Base-by-base conservation (phyloP, 2,888 invertebrate genomes). In the Buathra laborator region DNA sequence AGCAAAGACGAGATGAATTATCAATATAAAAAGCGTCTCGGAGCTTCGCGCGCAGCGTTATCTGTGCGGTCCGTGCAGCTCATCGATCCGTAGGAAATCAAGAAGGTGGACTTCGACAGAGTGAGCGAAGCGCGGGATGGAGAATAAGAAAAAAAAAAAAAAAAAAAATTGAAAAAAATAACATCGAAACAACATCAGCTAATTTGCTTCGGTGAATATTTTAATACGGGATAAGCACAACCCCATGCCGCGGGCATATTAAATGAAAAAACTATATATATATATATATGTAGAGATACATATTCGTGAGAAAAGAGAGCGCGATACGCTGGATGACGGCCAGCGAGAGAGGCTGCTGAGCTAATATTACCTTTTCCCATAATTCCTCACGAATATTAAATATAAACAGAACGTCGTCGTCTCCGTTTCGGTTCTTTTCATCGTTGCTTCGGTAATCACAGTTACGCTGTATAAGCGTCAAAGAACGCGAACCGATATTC, bases 281-380 rank as follows among this genome's bases (percentile, higher is more conserved):
- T 46, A 68, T 75, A 51, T 37, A 44, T 44, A 44, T 48, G 29
- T 53, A 37, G 7, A 44, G 14, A 44, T 48, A 72, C 43, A 43
- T 56, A 19, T 44, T 6, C 43, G 16, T 6, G 66, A 59, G 24
- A 59, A 62, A 59, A 53, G 67, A 53, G 67, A 72, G 19, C 44
- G 37, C 43, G 74, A 64, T 29, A 66, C 74, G 64, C 81, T 81
- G 78, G 81, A 83, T 83, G 78, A 51, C 70, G 81, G 71, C 81
- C 81, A 81, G 79, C 53, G 44, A 43, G 29, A 53, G 72, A 66
- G 56, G 71, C 67, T 75, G 84, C 75, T 79, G 85, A 86, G 85
- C 86, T 85, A 87, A 87, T 87, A 87, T 86, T 87, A 84, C 86
- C 84, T 84, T 86, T 86, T 85, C 77, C 74, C 82, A 85, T 83